phyloP scores from a whole-genome alignment of 2,797 vertebrate genomes.

The Gephyroberyx darwinii region DNA sequence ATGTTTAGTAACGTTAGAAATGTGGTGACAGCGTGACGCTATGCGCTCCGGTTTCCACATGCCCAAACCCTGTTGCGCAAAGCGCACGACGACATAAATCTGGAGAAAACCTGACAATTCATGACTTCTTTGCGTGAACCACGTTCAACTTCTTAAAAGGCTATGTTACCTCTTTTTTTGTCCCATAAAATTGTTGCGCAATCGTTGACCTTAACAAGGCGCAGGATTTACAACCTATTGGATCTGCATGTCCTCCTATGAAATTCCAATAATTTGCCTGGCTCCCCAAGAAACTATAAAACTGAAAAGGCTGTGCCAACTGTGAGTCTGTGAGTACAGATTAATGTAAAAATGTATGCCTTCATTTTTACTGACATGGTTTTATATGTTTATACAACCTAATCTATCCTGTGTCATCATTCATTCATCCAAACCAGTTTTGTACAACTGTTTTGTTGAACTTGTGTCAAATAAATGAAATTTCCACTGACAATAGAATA shows the following conservation, averaged over 20 bases:
- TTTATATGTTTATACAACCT: conserved; percentile 63
- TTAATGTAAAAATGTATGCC: conserved; percentile 61
- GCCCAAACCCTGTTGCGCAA: not conserved
- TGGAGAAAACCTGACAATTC: not conserved
- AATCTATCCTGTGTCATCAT: conserved; percentile 52
- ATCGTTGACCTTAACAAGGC: conserved; percentile 43
- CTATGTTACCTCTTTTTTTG: not conserved
- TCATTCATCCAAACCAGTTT: conserved; percentile 15
- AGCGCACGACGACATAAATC: conserved; percentile 1
- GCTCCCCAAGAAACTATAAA: conserved; percentile 64
- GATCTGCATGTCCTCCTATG: conserved; percentile 35
- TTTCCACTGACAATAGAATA: conserved; percentile 11
- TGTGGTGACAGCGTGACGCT: conserved; percentile 34
- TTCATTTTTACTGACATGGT: conserved; percentile 58
- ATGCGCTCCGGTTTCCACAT: not conserved
- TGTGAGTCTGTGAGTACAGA: no score
- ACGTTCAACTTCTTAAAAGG: not conserved
- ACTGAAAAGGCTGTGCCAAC: conserved; percentile 46
- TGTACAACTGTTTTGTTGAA: conserved; percentile 23
- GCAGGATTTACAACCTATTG: conserved; percentile 59
- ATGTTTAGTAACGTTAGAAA: conserved; percentile 27
- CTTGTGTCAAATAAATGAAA: conserved; percentile 27
- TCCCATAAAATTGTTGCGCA: conserved; percentile 44
- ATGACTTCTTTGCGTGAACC: not conserved
- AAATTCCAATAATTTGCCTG: conserved; percentile 70